A percentile compares a stretch with the other conserved stretches of the same genome.
Conservation (phyloP, 2,888 invertebrate genomes). For the Acrobasis suavella region DNA sequence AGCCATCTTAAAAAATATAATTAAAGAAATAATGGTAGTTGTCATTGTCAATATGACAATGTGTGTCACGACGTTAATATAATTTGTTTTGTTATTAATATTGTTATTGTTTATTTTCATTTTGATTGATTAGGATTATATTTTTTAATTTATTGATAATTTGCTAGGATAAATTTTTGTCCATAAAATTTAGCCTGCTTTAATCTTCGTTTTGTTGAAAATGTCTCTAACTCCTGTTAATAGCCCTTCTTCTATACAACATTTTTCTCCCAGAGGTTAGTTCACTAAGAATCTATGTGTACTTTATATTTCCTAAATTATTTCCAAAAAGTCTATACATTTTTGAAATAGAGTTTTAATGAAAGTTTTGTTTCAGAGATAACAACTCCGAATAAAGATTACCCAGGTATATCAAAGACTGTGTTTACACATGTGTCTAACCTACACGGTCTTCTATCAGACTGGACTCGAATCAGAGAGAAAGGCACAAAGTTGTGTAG, state of each 20-base stretch:
- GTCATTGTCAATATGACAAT: too few species aligned
- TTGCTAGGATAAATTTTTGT: too few species aligned
- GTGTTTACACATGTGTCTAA: slow-evolving; percentile 65
- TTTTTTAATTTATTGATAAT: too few species aligned
- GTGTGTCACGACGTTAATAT: too few species aligned
- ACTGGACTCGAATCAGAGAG: slow-evolving; percentile 60
- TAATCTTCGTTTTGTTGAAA: slow-evolving; percentile 10
- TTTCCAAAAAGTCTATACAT: not conserved
- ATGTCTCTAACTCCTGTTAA: slow-evolving; percentile 57
- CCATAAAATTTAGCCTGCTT: too few species aligned
- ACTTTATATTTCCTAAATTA: not conserved
- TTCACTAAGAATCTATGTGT: too few species aligned
- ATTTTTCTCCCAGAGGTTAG: slow-evolving; percentile 58
- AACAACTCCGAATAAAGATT: slow-evolving; percentile 58
- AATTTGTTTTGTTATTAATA: too few species aligned
- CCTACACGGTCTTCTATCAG: slow-evolving; percentile 53
- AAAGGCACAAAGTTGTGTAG: slow-evolving; percentile 61
- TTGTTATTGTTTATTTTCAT: too few species aligned
- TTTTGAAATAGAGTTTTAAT: too few species aligned
- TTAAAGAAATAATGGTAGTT: too few species aligned
- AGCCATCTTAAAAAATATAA: too few species aligned
- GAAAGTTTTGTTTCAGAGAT: slow-evolving; percentile 53
- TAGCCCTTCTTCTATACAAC: slow-evolving; percentile 33
- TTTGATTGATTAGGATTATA: too few species aligned
- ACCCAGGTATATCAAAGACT: slow-evolving; percentile 62